These are phyloP conservation scores for Smutsia gigantea DNA, from an alignment of 2,797 vertebrate genomes.

Conservation along the genomic window DNA sequence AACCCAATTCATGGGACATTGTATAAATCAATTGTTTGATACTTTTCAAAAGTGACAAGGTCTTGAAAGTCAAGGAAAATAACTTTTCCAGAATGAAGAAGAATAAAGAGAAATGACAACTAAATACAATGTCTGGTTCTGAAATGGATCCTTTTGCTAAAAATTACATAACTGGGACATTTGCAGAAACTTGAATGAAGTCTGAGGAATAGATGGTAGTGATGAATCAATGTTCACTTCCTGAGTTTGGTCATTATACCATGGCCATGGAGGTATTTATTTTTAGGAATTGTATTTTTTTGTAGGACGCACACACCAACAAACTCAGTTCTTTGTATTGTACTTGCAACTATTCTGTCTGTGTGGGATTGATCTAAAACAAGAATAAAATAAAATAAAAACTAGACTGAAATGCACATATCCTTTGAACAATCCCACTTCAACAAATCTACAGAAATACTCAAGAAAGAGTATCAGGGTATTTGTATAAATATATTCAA, in stretches of 20 bases:
- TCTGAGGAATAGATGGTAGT: neutral
- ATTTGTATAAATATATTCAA: neutral
- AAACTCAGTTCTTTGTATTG: neutral
- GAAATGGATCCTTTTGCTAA: neutral
- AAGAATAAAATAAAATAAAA: conserved; percentile 2
- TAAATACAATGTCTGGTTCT: neutral
- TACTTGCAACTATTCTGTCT: neutral
- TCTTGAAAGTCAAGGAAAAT: conserved; percentile 33
- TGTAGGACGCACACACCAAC: neutral
- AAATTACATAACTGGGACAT: neutral
- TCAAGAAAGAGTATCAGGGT: neutral
- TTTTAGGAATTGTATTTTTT: neutral
- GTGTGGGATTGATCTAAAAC: neutral
- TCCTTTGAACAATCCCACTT: neutral
- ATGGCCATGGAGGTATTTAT: neutral
- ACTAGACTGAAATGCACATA: neutral
- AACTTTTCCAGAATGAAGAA: neutral
- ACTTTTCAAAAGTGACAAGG: neutral
- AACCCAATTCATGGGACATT: neutral
- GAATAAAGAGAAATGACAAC: neutral
- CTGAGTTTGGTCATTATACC: neutral
- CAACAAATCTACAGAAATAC: neutral
- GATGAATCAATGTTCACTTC: neutral
- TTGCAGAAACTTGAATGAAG: neutral
- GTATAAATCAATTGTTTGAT: neutral